Evolutionary conservation across 2,113 vertebrate species (phyloP).

Genomic region (Ageneiosus marmoratus): DNA sequence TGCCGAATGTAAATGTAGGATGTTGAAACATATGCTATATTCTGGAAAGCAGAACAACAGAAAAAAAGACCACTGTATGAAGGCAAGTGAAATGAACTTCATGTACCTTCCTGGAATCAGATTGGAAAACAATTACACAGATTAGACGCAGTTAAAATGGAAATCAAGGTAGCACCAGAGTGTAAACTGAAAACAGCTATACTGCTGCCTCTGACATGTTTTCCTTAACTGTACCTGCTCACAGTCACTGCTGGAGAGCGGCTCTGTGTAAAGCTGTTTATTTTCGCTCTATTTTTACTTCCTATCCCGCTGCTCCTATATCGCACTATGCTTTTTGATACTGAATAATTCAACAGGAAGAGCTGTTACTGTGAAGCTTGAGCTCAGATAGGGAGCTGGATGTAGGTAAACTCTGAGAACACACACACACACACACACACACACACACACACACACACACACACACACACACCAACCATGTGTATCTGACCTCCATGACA

Average conservation of each 20-base stretch:
- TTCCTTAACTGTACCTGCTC: slow-evolving; percentile 25
- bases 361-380: slow-evolving; percentile 33
- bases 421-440: neutral
- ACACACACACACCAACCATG: slow-evolving; percentile 2
- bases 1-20: neutral
- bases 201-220: neutral
- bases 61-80: neutral
- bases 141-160: neutral
- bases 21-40: neutral
- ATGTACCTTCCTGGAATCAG: neutral
- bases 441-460: slow-evolving; percentile 6
- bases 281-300: slow-evolving; percentile 49
- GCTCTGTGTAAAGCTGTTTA: slow-evolving; percentile 33
- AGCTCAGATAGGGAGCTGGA: slow-evolving; percentile 27
- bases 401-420: slow-evolving; percentile 1
- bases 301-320: slow-evolving; percentile 40
- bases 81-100: neutral
- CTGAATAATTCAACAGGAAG: slow-evolving; percentile 51
- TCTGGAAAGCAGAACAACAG: neutral
- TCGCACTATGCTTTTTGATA: slow-evolving; percentile 36
- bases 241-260: slow-evolving; percentile 5
- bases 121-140: neutral
- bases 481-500: slow-evolving; percentile 40
- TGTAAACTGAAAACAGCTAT: neutral
- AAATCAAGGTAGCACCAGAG: neutral